Percentiles rank a stretch among this genome's conserved stretches.
phyloP scores from a whole-genome alignment of 2,888 invertebrate genomes.

The Malacosoma neustria region DNA sequence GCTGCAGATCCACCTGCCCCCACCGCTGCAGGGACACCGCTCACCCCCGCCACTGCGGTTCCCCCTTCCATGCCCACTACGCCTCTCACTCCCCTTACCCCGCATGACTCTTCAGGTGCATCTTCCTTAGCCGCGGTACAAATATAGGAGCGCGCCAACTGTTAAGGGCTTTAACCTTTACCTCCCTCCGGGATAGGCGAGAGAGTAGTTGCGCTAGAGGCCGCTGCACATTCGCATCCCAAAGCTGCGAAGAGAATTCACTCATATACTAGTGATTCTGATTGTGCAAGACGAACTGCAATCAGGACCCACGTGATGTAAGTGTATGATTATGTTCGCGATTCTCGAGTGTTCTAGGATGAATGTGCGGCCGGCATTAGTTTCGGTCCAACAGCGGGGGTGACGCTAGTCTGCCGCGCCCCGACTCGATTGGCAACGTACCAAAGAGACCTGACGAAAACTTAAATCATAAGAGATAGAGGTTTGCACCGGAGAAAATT shows the following conservation, averaged over 20 bases:
- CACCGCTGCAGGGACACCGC: constrained; percentile 31
- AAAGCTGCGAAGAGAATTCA: too few relatives aligned
- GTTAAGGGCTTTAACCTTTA: constrained; percentile 5
- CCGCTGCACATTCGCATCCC: constrained; percentile 3
- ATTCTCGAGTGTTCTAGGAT: too few relatives aligned
- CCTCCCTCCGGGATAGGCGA: constrained; percentile 13
- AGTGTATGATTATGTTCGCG: too few relatives aligned
- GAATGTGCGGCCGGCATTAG: too few relatives aligned
- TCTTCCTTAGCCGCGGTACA: constrained; percentile 50
- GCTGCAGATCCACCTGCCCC: constrained; percentile 71
- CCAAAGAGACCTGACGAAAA: neutral
- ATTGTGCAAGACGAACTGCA: too few relatives aligned
- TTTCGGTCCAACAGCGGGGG: too few relatives aligned
- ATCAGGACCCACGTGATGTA: too few relatives aligned
- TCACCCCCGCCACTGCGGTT: constrained; percentile 44
- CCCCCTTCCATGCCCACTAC: constrained; percentile 44
- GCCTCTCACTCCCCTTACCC: constrained; percentile 51
- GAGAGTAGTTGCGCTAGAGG: constrained; percentile 30
- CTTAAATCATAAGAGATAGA: neutral
- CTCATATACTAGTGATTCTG: too few relatives aligned
- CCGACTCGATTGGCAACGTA: neutral
- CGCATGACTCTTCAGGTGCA: constrained; percentile 33
- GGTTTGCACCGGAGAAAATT: too few relatives aligned
- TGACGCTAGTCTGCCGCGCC: neutral
- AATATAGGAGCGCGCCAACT: constrained; percentile 27